phyloP scores from a whole-genome alignment of 1,140 invertebrate species.

The Wasmannia auropunctata region DNA sequence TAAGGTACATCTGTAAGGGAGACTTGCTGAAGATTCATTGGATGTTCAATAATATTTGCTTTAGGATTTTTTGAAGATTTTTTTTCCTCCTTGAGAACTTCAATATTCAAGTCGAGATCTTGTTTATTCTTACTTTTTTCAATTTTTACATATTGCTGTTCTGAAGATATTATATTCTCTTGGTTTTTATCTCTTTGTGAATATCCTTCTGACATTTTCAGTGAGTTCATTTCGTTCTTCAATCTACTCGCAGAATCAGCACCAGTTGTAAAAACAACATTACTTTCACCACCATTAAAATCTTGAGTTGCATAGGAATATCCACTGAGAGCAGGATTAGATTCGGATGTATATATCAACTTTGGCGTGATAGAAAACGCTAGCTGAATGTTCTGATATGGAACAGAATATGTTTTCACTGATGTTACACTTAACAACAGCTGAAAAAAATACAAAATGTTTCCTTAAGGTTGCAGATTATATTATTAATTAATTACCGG shows the following conservation, averaged over 20 bases:
- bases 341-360: slow-evolving; percentile 24
- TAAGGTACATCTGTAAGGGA: not conserved
- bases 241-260: slow-evolving; percentile 1
- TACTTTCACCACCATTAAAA: slow-evolving; percentile 41
- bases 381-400: not conserved
- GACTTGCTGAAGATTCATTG: not conserved
- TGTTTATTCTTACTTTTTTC: slow-evolving; percentile 1
- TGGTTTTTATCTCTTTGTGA: not conserved
- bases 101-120: not conserved
- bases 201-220: not conserved
- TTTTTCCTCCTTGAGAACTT: not conserved
- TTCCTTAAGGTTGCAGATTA: not conserved
- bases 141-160: not conserved
- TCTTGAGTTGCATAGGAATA: slow-evolving; percentile 36
- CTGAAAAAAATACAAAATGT: slow-evolving; percentile 10
- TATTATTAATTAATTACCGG: not conserved
- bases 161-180: not conserved
- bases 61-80: not conserved
- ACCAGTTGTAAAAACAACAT: slow-evolving; percentile 41
- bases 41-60: not conserved
- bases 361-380: not conserved
- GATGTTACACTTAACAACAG: not conserved
- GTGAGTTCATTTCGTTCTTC: slow-evolving; percentile 3
- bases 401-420: slow-evolving; percentile 19
- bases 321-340: slow-evolving; percentile 21